Evolutionary conservation across 2,797 vertebrate species (phyloP).

Genomic region (Mormyrops attenuatus): DNA sequence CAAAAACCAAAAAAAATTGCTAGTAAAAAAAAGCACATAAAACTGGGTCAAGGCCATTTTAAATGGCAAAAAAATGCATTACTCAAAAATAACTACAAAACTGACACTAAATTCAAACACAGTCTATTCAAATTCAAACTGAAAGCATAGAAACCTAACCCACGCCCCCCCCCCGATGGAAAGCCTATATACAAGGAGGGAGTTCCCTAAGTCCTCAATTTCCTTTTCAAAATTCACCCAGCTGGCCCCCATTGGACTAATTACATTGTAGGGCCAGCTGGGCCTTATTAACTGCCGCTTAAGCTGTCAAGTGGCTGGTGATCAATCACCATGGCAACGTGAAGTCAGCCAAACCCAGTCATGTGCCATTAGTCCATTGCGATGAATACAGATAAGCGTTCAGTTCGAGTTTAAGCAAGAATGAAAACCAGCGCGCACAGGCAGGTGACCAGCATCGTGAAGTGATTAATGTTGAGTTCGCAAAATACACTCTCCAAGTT

Average conservation of each 20-base stretch:
- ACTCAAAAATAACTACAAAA: neutral
- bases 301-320: conserved; percentile 10
- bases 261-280: conserved; percentile 5
- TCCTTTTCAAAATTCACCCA: conserved; percentile 10
- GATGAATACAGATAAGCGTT: neutral
- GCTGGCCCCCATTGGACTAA: conserved; percentile 12
- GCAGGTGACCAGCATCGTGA: neutral
- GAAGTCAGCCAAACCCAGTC: conserved; percentile 3
- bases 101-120: neutral
- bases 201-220: conserved; percentile 11
- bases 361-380: neutral
- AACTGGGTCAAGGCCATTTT: conserved; percentile 12
- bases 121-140: neutral
- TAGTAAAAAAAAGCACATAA: neutral
- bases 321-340: conserved; percentile 11
- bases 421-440: neutral
- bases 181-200: conserved; percentile 3
- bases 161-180: neutral
- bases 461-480: neutral
- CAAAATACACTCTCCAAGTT: neutral
- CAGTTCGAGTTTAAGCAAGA: neutral
- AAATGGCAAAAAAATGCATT: neutral
- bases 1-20: neutral
- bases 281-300: conserved; percentile 8
- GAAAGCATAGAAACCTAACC: neutral